Base-by-base conservation (phyloP, 2,888 invertebrate genomes). In the Orchestes rusci region DNA sequence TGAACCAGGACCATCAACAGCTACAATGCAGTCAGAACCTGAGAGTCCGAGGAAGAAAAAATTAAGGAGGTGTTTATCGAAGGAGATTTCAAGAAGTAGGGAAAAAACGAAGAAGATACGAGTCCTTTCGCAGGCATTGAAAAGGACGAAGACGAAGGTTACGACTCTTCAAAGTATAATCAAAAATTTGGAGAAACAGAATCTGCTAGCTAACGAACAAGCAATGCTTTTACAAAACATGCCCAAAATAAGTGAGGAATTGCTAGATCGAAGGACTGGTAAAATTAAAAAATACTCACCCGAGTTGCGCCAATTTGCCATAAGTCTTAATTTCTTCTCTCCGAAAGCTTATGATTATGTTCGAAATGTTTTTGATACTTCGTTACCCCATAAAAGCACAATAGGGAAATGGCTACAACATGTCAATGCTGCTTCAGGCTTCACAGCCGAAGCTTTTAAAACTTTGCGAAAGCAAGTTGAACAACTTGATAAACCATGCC, bases 261-360 rank as follows among this genome's bases (percentile, higher is more conserved):
- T 41, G 15, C 30, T 42, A 28, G 44, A 42, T 31, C 28, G 46
- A 27, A 39, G 43, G 30, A 23, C 29, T 13, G 32, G 27, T 12
- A 50, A 41, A 37, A 48, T 15, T 31, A 38, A 17, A 10, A 33
- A 45, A 37, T 43, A 45, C 43, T 32, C 39, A 23, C 43, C 38
- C 18, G 49, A 52, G 16, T 34, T 52, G 29, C 12, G 46, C 13
- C 43, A 46, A 35, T 51, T 52, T 46, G 49, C 49, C n/a, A 33
- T 43, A n/a, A 52, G 43, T n/a, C 34, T 46, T 38, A 45, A 32
- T 34, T 45, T 51, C 23, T 43, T 39, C 35, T 51, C 46, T 2
- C 45, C 53, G 3, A 58, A 56, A 48, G 64, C 58, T 1, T 63
- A 65, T 43, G 40, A 54, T 10, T 65, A 60, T 52, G 59, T 64